phyloP scores from a whole-genome alignment of 2,113 vertebrate species.

The Poeciliopsis retropinna region DNA sequence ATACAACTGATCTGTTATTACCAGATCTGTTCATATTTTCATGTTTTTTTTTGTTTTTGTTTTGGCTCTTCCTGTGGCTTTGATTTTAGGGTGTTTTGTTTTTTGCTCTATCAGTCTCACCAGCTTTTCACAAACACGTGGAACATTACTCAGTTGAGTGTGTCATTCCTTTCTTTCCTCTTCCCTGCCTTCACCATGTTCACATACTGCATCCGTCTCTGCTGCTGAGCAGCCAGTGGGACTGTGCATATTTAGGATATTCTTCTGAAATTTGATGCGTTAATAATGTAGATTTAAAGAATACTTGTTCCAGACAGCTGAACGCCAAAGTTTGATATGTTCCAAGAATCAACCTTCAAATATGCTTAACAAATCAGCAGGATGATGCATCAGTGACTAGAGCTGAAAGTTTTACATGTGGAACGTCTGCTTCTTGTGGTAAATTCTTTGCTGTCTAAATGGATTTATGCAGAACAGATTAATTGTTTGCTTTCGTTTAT shows the following conservation, averaged over 20 bases:
- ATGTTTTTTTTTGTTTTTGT: background rate
- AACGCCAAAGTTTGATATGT: conserved; percentile 39
- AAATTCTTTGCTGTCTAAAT: background rate
- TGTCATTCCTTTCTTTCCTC: conserved; percentile 35
- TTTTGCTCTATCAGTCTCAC: conserved; percentile 33
- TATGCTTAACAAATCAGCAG: conserved; percentile 28
- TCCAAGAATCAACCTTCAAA: conserved; percentile 32
- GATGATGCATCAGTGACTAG: background rate
- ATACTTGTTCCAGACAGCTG: conserved; percentile 19
- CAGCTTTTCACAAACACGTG: conserved; percentile 40
- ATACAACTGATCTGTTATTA: conserved; percentile 18
- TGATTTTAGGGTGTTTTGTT: conserved; percentile 20
- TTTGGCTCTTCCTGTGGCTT: background rate
- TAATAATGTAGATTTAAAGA: conserved; percentile 42
- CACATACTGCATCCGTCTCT: conserved; percentile 15
- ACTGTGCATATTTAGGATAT: background rate
- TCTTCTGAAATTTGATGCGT: conserved; percentile 14
- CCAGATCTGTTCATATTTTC: conserved; percentile 4
- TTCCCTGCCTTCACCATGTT: conserved; percentile 3
- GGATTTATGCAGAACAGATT: conserved; percentile 8
- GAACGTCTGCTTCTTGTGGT: conserved; percentile 13
- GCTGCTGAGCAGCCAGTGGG: conserved; percentile 18
- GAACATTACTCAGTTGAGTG: conserved; percentile 36
- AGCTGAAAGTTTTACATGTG: conserved; percentile 27
- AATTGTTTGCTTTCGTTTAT: background rate